phyloP scores from a whole-genome alignment of 2,797 vertebrate species.

The Echeneis naucrates region DNA sequence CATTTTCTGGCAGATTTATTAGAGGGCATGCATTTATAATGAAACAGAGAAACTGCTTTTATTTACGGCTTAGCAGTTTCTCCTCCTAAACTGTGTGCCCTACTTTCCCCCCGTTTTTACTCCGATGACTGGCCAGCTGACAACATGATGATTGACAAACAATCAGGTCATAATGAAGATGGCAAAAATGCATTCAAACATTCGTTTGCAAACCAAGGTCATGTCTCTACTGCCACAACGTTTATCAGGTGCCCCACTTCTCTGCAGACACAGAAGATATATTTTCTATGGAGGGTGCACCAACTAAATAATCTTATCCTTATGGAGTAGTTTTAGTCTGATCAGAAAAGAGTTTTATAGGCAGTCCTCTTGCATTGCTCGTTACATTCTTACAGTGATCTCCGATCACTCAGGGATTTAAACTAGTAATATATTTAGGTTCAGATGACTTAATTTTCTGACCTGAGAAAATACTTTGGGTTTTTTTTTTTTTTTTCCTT shows the following conservation, averaged over 20 bases:
- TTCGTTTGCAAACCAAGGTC: conserved; percentile 23
- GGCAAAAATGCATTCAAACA: conserved; percentile 17
- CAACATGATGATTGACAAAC: conserved; percentile 44
- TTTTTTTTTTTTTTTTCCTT: neutral
- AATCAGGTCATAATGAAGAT: conserved; percentile 18
- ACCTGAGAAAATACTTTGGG: neutral
- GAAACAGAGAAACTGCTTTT: conserved; percentile 70
- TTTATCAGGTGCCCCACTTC: neutral
- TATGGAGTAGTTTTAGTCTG: neutral
- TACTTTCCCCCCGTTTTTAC: conserved; percentile 21
- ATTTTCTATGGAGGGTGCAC: neutral
- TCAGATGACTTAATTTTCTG: neutral
- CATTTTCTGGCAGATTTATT: conserved; percentile 70
- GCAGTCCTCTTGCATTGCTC: too few species aligned
- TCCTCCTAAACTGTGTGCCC: conserved; percentile 55
- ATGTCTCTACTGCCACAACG: conserved; percentile 7
- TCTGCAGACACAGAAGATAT: neutral
- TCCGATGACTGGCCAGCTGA: conserved; percentile 18
- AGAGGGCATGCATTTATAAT: conserved; percentile 48
- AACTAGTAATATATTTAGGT: neutral
- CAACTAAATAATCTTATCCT: neutral
- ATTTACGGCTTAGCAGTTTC: conserved; percentile 66
- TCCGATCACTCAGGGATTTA: neutral
- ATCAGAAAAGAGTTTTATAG: too few species aligned
- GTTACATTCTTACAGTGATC: too few species aligned